Evolutionary conservation across 2,113 vertebrate species (phyloP).

Genomic region (Tragelaphus scriptus): DNA sequence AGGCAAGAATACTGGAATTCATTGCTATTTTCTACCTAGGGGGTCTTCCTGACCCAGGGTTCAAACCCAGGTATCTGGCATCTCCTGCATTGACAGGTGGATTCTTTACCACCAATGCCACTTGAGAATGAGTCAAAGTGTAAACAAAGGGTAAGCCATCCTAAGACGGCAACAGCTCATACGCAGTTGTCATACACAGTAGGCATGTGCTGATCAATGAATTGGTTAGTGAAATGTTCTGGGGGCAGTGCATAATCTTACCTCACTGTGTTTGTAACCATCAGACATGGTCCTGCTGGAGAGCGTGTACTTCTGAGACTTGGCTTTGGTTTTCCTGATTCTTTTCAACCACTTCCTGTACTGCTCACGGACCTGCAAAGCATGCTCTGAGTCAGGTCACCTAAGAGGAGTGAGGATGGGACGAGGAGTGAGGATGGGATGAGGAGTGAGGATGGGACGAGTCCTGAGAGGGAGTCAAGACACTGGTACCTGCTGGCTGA

Average conservation of each 20-base stretch:
- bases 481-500: slow-evolving; percentile 59
- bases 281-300: not conserved
- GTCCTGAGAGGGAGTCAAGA: accelerated
- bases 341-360: slow-evolving; percentile 2
- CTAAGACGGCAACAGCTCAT: not conserved
- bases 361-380: slow-evolving; percentile 39
- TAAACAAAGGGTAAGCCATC: not conserved
- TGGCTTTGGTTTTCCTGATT: accelerated
- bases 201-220: not conserved
- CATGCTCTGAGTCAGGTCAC: not conserved
- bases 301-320: not conserved
- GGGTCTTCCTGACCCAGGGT: not conserved
- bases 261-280: not conserved
- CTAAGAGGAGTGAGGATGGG: accelerated
- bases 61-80: not conserved
- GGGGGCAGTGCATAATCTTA: not conserved
- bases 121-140: not conserved
- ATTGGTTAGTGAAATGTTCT: not conserved
- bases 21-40: not conserved
- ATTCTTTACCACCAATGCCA: not conserved
- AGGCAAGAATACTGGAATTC: not conserved
- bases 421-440: no score
- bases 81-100: accelerated
- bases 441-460: accelerated
- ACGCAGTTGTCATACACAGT: no score